Evolutionary conservation across 2,113 vertebrate species (phyloP), one percentile per base, ranked within the genome.

Genomic region (Pongo pygmaeus): DNA sequence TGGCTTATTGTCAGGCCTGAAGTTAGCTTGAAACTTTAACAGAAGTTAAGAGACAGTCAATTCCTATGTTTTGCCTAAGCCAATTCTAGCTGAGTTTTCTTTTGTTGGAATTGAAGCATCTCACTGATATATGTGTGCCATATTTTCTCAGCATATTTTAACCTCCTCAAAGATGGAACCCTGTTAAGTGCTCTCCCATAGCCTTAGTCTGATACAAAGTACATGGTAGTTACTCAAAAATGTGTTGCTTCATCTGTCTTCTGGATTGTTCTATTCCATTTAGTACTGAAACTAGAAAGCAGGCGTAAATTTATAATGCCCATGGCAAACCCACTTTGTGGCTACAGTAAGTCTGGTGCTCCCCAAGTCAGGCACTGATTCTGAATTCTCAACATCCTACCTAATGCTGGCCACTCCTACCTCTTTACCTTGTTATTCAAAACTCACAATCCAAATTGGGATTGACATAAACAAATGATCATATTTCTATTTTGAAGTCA

Each of bases 241-340:
- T 61, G 3, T 32, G 16, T 57, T 79, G 22, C 55, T 80, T 67
- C 72, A 55, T 67, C 61, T 74, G 86, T 83, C 91, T 84, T 93
- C 57, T 52, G 25, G 23, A 90, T 38, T 61, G 2, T 81, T 81
- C 32, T 43, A 50, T 75, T 84, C 67, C 55, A 87, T 90, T 78
- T 92, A 20, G 43, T 84, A 52, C 80, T 87, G 61, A 89, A 93
- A 88, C 23, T 84, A 88, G 46, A 69, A 93, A 97, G 70, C 18
- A 77, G 27, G 30, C 9, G 69, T 43, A 59, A 52, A 67, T 67
- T 72, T 40, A 43, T 90, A 2, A 87, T 46, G 55, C 16, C 32
- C 6, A 84, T 12, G 1, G 23, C 55, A 59, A 94, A 57, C 13
- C 16, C 9, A 48, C 35, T 80, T 9, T 94, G 55, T 85, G 20